Evolutionary conservation across 2,113 vertebrate genomes (phyloP).

Genomic region (Odocoileus hemionus): DNA sequence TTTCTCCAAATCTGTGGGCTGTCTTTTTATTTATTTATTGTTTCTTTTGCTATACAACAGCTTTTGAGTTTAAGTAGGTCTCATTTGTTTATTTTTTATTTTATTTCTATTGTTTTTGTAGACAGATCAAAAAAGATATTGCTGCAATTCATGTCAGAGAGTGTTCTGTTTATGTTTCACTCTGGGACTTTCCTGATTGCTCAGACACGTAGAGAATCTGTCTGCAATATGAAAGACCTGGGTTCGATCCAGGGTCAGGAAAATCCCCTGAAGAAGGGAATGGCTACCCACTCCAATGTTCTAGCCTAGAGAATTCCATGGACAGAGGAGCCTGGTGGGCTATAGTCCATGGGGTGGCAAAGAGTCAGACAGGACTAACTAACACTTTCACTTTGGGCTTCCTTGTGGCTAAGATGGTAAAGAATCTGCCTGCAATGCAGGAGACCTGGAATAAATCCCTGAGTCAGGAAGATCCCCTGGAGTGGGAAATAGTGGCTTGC

Average conservation of each 20-base stretch:
- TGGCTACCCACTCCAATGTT: not conserved
- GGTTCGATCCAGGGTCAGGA: accelerated
- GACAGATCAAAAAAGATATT: not conserved
- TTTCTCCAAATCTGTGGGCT: not conserved
- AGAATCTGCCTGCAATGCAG: not conserved
- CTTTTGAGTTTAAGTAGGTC: not conserved
- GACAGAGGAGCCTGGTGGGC: not conserved
- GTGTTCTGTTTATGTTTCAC: not conserved
- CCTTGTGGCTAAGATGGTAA: not conserved
- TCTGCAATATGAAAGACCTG: not conserved
- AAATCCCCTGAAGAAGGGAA: not conserved
- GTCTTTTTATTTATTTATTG: not conserved
- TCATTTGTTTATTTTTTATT: not conserved
- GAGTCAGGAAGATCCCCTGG: not conserved
- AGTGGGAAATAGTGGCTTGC: not conserved
- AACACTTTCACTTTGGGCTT: not conserved
- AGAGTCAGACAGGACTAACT: not conserved
- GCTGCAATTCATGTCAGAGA: not conserved
- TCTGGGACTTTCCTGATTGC: not conserved
- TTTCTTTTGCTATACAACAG: not conserved
- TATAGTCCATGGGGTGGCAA: not conserved
- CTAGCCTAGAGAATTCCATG: not conserved
- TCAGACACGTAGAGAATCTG: not conserved
- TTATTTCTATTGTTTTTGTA: not conserved
- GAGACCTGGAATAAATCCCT: not conserved